Evolutionary conservation across 2,888 invertebrate species (phyloP).

Genomic region (Drosophila meridiana): DNA sequence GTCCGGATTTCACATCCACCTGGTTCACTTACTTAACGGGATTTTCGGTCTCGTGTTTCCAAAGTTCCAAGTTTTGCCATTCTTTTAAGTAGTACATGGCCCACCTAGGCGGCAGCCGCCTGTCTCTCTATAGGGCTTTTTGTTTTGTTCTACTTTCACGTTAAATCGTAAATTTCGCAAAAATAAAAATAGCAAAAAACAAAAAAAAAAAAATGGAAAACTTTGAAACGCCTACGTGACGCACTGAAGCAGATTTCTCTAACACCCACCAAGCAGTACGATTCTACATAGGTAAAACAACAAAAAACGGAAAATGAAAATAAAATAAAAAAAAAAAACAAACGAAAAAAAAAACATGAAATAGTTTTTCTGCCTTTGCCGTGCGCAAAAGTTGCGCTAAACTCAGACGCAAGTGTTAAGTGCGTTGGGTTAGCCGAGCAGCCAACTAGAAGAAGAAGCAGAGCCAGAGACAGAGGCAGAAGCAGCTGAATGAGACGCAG

Average conservation of each 20-base stretch:
- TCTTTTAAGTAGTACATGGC: constrained; percentile 77
- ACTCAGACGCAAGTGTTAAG: constrained; percentile 77
- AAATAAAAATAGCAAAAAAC: constrained; percentile 44
- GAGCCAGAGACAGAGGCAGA: constrained; percentile 5
- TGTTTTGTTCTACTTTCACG: constrained; percentile 75
- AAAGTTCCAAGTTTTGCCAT: constrained; percentile 68
- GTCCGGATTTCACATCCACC: constrained; percentile 21
- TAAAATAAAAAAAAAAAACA: constrained; percentile 5
- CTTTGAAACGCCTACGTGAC: constrained; percentile 83
- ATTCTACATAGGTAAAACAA: constrained; percentile 34
- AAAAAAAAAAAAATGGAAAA: constrained; percentile 47
- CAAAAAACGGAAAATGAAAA: constrained; percentile 13
- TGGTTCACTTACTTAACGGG: constrained; percentile 81
- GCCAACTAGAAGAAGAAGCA: constrained; percentile 24
- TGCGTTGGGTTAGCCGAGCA: constrained; percentile 72
- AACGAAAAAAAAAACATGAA: constrained; percentile 46
- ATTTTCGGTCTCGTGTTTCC: constrained; percentile 74
- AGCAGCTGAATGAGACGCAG: neutral
- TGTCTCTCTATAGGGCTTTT: constrained; percentile 37
- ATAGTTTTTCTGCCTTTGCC: constrained; percentile 71
- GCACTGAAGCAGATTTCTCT: constrained; percentile 76
- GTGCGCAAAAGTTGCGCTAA: constrained; percentile 72
- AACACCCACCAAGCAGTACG: constrained; percentile 36
- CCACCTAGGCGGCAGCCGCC: constrained; percentile 18
- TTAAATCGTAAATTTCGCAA: constrained; percentile 81